phyloP scores from a whole-genome alignment of 2,888 invertebrate species.

The Omphaloscelis lunosa region DNA sequence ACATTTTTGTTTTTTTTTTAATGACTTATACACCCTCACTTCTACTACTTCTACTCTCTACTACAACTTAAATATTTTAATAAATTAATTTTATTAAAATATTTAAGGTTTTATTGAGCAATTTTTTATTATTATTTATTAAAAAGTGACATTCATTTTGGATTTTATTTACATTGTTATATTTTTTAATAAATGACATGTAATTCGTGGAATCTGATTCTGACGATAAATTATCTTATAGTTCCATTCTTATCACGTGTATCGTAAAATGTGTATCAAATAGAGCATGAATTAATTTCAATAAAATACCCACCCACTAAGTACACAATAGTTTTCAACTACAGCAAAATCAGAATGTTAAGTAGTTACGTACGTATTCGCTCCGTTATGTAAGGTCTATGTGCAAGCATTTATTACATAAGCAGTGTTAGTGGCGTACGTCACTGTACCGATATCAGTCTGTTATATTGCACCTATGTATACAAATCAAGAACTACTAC shows the following conservation, averaged over 20 bases:
- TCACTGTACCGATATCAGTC: constrained; percentile 65
- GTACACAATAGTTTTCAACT: constrained; percentile 31
- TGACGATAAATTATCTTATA: not conserved
- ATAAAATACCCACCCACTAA: constrained; percentile 8
- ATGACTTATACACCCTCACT: too few relatives aligned
- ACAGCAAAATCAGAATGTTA: constrained; percentile 45
- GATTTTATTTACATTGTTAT: not conserved
- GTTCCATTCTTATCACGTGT: not conserved
- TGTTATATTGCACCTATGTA: constrained; percentile 44
- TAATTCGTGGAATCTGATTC: not conserved
- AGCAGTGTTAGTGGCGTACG: constrained; percentile 71
- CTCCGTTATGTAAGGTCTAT: constrained; percentile 69
- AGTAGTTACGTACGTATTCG: constrained; percentile 37
- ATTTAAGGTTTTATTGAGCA: not conserved
- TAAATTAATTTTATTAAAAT: constrained; percentile 7
- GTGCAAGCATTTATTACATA: constrained; percentile 73
- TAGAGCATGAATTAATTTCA: constrained; percentile 29
- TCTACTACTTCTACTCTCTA: too few relatives aligned
- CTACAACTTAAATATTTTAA: too few relatives aligned
- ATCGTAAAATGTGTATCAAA: constrained; percentile 14
- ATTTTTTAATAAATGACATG: not conserved
- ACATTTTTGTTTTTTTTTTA: too few relatives aligned
- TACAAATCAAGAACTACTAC: constrained; percentile 24
- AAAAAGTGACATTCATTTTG: not conserved
- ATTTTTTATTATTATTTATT: not conserved